Evolutionary conservation across 2,113 vertebrate genomes (phyloP), one percentile per base, ranked within the genome.

Genomic region (Larimichthys polyactis): DNA sequence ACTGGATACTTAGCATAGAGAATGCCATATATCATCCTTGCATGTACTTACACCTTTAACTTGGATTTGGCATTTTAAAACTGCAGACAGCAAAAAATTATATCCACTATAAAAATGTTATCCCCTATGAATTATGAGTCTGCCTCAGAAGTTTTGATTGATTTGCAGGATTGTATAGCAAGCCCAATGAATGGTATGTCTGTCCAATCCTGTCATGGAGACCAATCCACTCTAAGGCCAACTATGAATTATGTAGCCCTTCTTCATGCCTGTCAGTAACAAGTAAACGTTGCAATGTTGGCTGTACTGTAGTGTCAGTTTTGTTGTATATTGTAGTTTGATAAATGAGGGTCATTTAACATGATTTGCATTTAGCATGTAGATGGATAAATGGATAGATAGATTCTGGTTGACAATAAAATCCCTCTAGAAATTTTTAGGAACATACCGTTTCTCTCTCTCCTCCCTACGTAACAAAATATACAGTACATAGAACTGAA

Each of bases 401-500:
- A 27, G 20, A 58, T 4, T 51, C 1, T 78, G 7, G 2, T 11
- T 15, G 12, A 19, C 27, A 24, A 11, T 65, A 20, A 70, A 62
- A 36, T n/a, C 7, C 16, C 32, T 22, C 44, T 9, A 27, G 5
- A 59, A 60, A 20, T 65, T 19, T 40, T 64, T 5, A 75, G 29
- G n/a, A 67, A 63, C 48, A 76, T 55, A 51, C 58, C 58, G 66
- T 63, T 78, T 64, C 66, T 79, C 14, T 64, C 29, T 86, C 9
- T 8, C 72, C 59, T 67, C 24, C 64, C 43, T 66, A 65, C 43
- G 5, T 58, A 24, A 69, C 65, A 75, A 85, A 88, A 87, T 82
- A 87, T 68, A 59, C 58, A 64, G 80, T 84, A 68, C 67, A 76
- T 49, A 74, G 62, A 79, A 83, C 43, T 78, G 72, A 84, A 59